Evolutionary conservation across 1,140 invertebrate species (phyloP).

Genomic region (Bombus terrestris): DNA sequence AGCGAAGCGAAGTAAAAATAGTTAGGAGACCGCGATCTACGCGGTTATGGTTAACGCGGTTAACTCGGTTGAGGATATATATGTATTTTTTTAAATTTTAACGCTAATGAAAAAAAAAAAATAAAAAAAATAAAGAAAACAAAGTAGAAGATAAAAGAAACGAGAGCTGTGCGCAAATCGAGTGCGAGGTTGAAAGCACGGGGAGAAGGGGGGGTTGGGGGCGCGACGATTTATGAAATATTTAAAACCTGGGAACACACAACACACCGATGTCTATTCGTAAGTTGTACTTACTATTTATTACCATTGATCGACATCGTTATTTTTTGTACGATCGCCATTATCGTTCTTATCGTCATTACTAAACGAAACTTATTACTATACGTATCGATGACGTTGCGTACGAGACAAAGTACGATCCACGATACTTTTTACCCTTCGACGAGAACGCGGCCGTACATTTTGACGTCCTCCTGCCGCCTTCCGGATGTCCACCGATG

Average conservation of each 20-base stretch:
- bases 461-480: slow-evolving; percentile 24
- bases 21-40: slow-evolving; percentile 56
- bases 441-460: neutral
- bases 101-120: slow-evolving; percentile 63
- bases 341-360: slow-evolving; percentile 39
- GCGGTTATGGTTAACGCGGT: slow-evolving; percentile 56
- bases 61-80: slow-evolving; percentile 78
- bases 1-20: slow-evolving; percentile 43
- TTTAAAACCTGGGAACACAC: slow-evolving; percentile 71
- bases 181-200: slow-evolving; percentile 12
- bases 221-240: slow-evolving; percentile 53
- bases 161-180: slow-evolving; percentile 48
- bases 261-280: slow-evolving; percentile 69
- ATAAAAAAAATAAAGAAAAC: neutral
- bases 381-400: neutral
- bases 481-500: slow-evolving; percentile 40
- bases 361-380: neutral
- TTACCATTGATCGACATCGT: slow-evolving; percentile 52
- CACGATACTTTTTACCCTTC: neutral
- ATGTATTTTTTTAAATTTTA: slow-evolving; percentile 84
- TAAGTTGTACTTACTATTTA: slow-evolving; percentile 66
- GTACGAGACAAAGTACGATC: neutral
- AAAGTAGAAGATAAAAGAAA: neutral
- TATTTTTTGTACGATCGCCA: slow-evolving; percentile 64
- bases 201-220: slow-evolving; percentile 28